Percentiles rank a stretch among this genome's conserved stretches.
Conservation (phyloP, 2,888 invertebrate genomes). For the Cheilosia grossa region DNA sequence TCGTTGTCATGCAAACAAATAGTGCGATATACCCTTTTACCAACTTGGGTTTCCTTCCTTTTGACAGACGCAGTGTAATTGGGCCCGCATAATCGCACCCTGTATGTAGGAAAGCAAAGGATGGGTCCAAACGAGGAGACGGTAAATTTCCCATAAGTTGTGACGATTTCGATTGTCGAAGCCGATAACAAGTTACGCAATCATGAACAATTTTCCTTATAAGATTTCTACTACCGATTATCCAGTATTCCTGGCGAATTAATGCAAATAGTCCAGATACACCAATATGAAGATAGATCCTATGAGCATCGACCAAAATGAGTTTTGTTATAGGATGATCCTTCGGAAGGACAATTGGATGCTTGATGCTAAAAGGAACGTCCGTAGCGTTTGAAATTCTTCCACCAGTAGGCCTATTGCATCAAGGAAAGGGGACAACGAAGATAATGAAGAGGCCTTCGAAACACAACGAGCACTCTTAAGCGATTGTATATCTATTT, state of each 20-base stretch:
- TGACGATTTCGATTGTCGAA: no score
- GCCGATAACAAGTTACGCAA: background rate
- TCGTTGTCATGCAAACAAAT: background rate
- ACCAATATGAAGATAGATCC: no score
- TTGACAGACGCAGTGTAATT: background rate
- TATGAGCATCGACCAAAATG: background rate
- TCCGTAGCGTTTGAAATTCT: background rate
- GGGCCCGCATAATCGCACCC: background rate
- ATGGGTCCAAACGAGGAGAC: no score
- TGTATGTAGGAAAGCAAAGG: no score
- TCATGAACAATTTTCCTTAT: background rate
- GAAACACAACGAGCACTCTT: no score
- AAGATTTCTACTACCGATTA: background rate
- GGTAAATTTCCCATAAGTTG: no score
- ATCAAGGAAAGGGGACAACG: no score
- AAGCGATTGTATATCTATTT: no score
- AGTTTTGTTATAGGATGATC: background rate
- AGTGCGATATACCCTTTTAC: background rate
- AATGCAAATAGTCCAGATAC: background rate
- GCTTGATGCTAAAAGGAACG: background rate
- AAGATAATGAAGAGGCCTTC: no score
- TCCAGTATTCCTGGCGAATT: background rate
- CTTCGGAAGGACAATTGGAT: background rate
- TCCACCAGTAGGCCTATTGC: no score
- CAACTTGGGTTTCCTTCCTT: no score